These are phyloP conservation scores for Capreolus pygargus DNA, from an alignment of 2,113 vertebrate genomes.

Conservation along the genomic window DNA sequence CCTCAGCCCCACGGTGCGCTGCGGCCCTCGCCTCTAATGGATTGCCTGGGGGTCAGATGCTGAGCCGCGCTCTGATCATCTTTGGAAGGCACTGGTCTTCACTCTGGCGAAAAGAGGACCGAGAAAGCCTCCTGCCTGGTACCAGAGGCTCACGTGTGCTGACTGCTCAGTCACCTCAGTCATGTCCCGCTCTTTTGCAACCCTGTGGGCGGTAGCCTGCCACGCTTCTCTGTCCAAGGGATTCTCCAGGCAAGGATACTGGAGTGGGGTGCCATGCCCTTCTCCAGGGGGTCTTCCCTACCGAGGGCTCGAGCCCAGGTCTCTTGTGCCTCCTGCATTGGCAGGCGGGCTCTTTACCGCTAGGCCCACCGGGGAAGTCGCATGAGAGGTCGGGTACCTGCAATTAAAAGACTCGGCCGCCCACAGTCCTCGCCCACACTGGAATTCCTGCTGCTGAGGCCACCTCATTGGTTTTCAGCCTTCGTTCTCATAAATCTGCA, in stretches of 20 bases:
- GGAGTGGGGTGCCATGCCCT: background rate
- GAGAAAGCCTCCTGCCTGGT: background rate
- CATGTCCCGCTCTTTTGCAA: background rate
- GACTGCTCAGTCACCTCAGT: background rate
- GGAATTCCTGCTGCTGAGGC: background rate
- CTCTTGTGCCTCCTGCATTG: background rate
- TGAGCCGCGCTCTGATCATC: background rate
- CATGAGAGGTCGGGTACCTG: background rate
- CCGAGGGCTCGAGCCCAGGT: background rate
- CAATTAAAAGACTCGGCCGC: rapidly evolving
- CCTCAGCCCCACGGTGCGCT: too few relatives aligned
- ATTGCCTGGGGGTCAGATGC: background rate
- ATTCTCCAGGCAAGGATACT: background rate
- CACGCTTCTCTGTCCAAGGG: background rate
- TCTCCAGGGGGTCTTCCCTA: background rate
- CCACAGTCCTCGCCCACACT: rapidly evolving
- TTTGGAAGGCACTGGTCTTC: background rate
- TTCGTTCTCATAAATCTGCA: background rate
- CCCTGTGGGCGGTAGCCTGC: rapidly evolving
- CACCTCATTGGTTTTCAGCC: background rate
- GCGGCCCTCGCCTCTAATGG: background rate
- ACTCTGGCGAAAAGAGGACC: rapidly evolving
- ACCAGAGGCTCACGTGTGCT: background rate
- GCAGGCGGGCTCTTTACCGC: background rate
- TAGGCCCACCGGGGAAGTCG: background rate